Evolutionary conservation across 1,140 invertebrate genomes (phyloP), one percentile per base, ranked within the genome.

Genomic region (Trachymyrmex septentrionalis): DNA sequence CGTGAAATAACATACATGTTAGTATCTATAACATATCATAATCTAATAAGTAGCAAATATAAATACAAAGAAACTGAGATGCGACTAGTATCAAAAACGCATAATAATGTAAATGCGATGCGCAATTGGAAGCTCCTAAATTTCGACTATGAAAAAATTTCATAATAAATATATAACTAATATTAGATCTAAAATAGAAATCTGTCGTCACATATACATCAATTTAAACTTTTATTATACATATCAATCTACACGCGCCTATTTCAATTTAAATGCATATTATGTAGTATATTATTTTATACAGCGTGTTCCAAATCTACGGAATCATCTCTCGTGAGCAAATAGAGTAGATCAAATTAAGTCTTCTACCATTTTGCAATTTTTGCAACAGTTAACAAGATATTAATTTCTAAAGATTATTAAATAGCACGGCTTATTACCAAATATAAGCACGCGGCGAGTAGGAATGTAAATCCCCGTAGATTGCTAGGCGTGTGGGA

Each of bases 61-160:
- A 90, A 89, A 90, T 76, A 81, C 63, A 72, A 72, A 38, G 81
- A 88, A 91, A 91, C 87, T 92, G 85, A 91, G 88, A 77, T 91
- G 89, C 92, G 92, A 92, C 92, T 92, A 92, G 92, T 66, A 85
- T 89, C 85, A 69, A 91, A 92, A 91, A 81, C 75, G 86, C 87
- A 80, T 71, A n/a, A 82, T 67, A 90, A 90, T 53, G 50, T 59
- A 80, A 87, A 61, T 72, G 10, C 9, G 77, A 87, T 87, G 57
- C n/a, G 38, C 24, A 80, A 34, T 64, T 78, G 71, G 71, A 88
- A 64, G 86, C 80, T 66, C 27, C 34, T 71, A 73, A 85, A 38
- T 63, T 19, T 57, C 63, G 21, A 9, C 57, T 90, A 7, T 55
- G 80, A 82, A 77, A 82, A 77, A 88, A 66, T 81, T 81, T 67